Base-by-base conservation (phyloP, 2,113 vertebrate species). In the Corythaeola cristata region DNA sequence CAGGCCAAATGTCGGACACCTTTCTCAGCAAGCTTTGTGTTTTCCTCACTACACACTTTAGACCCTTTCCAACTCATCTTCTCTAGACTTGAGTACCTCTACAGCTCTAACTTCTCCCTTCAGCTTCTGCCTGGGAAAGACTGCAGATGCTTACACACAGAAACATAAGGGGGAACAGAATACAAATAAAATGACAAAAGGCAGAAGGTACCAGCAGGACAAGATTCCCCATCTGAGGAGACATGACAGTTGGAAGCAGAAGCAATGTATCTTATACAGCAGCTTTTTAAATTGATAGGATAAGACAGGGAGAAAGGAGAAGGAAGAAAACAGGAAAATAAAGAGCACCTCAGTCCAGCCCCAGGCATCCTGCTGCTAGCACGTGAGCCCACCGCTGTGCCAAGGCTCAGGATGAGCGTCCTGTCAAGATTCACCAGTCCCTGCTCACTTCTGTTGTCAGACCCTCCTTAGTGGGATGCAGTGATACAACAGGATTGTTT, bases 301-400 rank as follows among this genome's bases (percentile, higher is more conserved):
- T n/a, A 33, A 78, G 90, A 85, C 58, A 87, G 52, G 45, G n/a
- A 23, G 82, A 64, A 86, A 78, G 35, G 30, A 16, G 58, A 89
- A 88, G 50, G 67, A 58, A 79, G 56, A 76, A 88, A 86, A 94
- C 27, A 7, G 69, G 80, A 75, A 74, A 84, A 76, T 32, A 58
- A 95, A 80, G 69, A 90, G 64, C 45, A 72, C 11, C 41, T 30
- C 73, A 89, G 62, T 37, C 33, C 88, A 94, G 73, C 77, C 74
- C 63, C 45, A 82, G 77, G 87, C n/a, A 8, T 50, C 77, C 44
- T 91, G 20, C 89, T 56, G 83, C 93, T 49, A 66, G 85, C 64
- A 26, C 0, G 0, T 30, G n/a, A 78, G 76, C 83, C 63, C 68
- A 9, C 12, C 37, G 50, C 55, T 44, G 71, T 14, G 88, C 82